Evolutionary conservation across 2,797 vertebrate species (phyloP), one percentile per base, ranked within the genome.

Genomic region (Myotis vivesi): DNA sequence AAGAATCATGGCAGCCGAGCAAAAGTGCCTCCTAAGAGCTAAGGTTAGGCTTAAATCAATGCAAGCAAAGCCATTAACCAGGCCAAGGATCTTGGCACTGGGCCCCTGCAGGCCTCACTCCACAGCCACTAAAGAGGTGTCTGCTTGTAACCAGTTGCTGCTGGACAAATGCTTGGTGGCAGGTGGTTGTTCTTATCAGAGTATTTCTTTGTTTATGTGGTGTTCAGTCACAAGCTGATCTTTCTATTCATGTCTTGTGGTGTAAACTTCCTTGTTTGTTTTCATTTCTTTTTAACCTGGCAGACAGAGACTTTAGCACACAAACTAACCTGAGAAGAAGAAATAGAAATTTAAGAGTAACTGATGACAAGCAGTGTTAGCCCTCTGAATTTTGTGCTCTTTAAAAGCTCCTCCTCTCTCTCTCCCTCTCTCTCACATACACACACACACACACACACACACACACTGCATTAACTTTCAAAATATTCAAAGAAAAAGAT

Each of bases 211-310:
- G 97, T 97, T 98, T 98, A 97, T 95, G 75, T 95, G 95, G 93
- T 97, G 51, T 96, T 97, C 71, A 76, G 94, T 98, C 97, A 95
- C 94, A 96, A 68, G 77, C 93, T 91, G 96, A 94, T 98, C 96
- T 91, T 97, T 97, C 96, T 77, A 57, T 97, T 98, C 95, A 89
- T 95, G 96, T 95, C 97, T 97, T 97, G 81, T 97, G 92, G 22
- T 93, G 87, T 98, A 97, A 98, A 97, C 97, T 96, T 98, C 76
- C 91, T 94, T 98, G 97, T 98, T 98, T 98, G 97, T 98, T 97
- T 98, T 95, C 88, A 95, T 96, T 98, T 97, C 92, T 92, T 97
- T 97, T 97, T 94, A 94, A 91, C 75, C 95, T 92, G 92, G 91
- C 89, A 97, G 89, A 30, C 64, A 92, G 90, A 84, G 87, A 92